Evolutionary conservation across 1,140 invertebrate species (phyloP), one percentile per base, ranked within the genome.

Genomic region (Thalassaphorura encarpata): DNA sequence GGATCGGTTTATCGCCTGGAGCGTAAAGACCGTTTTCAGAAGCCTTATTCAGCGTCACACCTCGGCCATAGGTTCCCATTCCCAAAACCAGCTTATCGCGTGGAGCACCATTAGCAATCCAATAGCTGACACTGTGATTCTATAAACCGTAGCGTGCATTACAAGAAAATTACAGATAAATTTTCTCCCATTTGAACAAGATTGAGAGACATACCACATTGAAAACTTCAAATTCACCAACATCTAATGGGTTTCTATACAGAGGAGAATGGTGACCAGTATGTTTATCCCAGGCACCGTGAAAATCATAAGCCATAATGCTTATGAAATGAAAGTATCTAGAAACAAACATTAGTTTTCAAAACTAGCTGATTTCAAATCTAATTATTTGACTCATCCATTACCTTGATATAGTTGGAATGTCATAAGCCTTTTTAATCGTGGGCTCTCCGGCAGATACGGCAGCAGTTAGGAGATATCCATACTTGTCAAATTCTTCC

Each of bases 221-320:
- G 11, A 36, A n/a, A 11, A 11, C n/a, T n/a, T 11, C 33, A n/a
- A 11, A 11, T 11, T 36, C 33, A 11, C 33, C 33, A 36, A 36
- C 11, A 11, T 36, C 33, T n/a, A 36, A 11, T n/a, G 33, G 33
- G 33, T 11, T 11, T 11, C 33, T 11, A n/a, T 36, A 11, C 1
- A 64, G 36, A 26, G 62, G 60, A 0, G 86, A 80, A 67, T 89
- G 89, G 23, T 84, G 79, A 1, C 84, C 83, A 0, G 87, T 82
- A 43, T 73, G 75, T 0, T 72, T 73, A 64, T 91, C 84, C 87
- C 87, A 92, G 2, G 80, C 76, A 3, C 88, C 87, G 65, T 91
- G 87, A 71, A 89, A 91, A 72, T 94, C 89, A 67, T 92, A 93
- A 53, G 83, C 82, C 88, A 92, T 91, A 58, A 93, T 77, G 64